These are phyloP conservation scores for Bacillus rossius DNA, from an alignment of 1,140 invertebrate species.

Conservation along the genomic window DNA sequence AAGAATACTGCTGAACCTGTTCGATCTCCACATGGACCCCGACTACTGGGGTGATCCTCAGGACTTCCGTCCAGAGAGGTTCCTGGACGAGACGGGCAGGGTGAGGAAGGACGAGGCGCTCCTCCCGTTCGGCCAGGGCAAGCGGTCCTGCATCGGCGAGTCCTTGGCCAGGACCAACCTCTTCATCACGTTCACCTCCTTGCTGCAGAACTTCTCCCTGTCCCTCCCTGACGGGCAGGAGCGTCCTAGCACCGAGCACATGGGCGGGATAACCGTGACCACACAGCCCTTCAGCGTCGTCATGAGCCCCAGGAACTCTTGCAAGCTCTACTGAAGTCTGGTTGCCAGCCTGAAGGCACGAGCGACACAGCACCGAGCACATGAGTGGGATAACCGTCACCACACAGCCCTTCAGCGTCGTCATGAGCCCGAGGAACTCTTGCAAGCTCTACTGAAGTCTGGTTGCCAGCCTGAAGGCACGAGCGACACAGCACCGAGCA, in stretches of 20 bases:
- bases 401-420: too few species aligned
- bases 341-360: too few species aligned
- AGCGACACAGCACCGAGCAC: too few species aligned
- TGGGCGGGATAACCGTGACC: too few species aligned
- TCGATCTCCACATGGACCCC: conserved; percentile 61
- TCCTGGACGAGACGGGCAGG: conserved; percentile 56
- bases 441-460: too few species aligned
- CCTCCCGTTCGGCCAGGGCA: conserved; percentile 68
- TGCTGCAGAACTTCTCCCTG: conserved; percentile 49
- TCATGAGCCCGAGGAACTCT: too few species aligned
- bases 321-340: too few species aligned
- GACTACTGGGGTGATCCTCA: conserved; percentile 61
- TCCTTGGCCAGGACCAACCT: conserved; percentile 48
- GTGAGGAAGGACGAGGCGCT: conserved; percentile 48
- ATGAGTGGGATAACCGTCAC: too few species aligned
- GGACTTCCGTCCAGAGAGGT: conserved; percentile 64
- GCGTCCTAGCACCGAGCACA: neutral
- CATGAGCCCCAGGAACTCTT: too few species aligned
- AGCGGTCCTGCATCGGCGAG: conserved; percentile 51
- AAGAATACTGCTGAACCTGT: conserved; percentile 59
- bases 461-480: too few species aligned
- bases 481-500: too few species aligned
- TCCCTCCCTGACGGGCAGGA: conserved; percentile 22
- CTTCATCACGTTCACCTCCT: conserved; percentile 47
- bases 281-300: too few species aligned